Evolutionary conservation across 2,888 invertebrate species (phyloP).

Genomic region (Melipona beecheii): DNA sequence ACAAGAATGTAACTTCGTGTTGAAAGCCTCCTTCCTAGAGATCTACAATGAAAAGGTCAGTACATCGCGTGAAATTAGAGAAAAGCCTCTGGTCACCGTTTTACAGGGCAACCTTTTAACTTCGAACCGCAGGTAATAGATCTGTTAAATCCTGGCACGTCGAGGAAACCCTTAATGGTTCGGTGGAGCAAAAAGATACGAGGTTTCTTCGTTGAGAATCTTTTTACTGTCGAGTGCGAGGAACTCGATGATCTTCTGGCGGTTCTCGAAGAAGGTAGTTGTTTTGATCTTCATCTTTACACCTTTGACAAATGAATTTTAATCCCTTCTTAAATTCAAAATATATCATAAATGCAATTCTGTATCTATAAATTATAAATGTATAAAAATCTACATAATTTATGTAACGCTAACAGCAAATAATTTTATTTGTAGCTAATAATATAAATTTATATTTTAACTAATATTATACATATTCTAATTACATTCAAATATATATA

Average conservation of each 20-base stretch:
- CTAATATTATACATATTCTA: too few relatives aligned
- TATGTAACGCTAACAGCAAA: too few relatives aligned
- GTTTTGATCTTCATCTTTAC: slow-evolving; percentile 28
- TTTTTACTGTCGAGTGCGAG: slow-evolving; percentile 97
- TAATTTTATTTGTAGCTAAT: too few relatives aligned
- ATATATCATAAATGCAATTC: too few relatives aligned
- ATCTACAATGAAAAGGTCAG: slow-evolving; percentile 98
- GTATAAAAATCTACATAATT: too few relatives aligned
- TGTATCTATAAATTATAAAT: too few relatives aligned
- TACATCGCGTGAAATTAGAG: too few relatives aligned
- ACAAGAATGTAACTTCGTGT: slow-evolving; percentile 91
- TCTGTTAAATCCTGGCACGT: slow-evolving; percentile 93
- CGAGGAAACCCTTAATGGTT: slow-evolving; percentile 93
- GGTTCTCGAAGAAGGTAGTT: slow-evolving; percentile 95
- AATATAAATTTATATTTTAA: too few relatives aligned
- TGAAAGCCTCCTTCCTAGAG: slow-evolving; percentile 97
- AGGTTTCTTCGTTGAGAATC: slow-evolving; percentile 97
- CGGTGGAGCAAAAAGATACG: slow-evolving; percentile 97
- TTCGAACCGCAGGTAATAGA: slow-evolving; percentile 91
- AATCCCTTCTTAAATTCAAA: slow-evolving; percentile 5
- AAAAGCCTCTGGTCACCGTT: not conserved
- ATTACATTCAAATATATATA: too few relatives aligned
- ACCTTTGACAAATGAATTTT: slow-evolving; percentile 5
- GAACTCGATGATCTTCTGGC: slow-evolving; percentile 96
- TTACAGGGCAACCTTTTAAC: not conserved